Evolutionary conservation across 2,888 invertebrate species (phyloP).

Genomic region (Ochlodes sylvanus): DNA sequence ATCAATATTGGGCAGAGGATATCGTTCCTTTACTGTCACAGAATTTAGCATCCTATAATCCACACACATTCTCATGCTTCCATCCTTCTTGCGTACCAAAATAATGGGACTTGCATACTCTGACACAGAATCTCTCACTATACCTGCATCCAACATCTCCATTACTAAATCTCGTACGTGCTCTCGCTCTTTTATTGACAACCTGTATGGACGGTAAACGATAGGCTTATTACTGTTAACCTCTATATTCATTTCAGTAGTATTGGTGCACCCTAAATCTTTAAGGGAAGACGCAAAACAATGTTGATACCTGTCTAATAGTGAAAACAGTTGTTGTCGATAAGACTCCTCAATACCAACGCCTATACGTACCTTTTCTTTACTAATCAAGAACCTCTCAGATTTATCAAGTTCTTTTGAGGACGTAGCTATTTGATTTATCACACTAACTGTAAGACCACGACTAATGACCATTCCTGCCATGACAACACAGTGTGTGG

Average conservation of each 20-base stretch:
- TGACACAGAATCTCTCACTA: slow-evolving; percentile 40
- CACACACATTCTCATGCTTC: slow-evolving; percentile 35
- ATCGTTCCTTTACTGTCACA: slow-evolving; percentile 42
- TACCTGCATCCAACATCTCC: slow-evolving; percentile 40
- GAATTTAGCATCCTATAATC: slow-evolving; percentile 41
- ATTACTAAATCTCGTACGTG: slow-evolving; percentile 38
- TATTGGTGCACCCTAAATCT: slow-evolving; percentile 39
- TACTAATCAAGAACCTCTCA: neutral
- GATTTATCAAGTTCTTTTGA: neutral
- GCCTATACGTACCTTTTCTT: neutral
- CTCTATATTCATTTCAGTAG: slow-evolving; percentile 43
- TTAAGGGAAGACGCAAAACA: slow-evolving; percentile 38
- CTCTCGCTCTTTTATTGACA: slow-evolving; percentile 42
- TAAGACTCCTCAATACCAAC: neutral
- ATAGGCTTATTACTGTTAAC: slow-evolving; percentile 38
- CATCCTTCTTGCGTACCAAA: slow-evolving; percentile 41
- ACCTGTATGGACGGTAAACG: slow-evolving; percentile 46
- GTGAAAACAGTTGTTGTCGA: neutral
- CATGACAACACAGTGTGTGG: neutral
- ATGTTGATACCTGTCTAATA: slow-evolving; percentile 22
- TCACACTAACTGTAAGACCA: neutral
- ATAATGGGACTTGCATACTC: slow-evolving; percentile 41
- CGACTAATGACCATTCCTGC: neutral
- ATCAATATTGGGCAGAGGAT: slow-evolving; percentile 44
- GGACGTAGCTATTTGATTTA: neutral